A percentile compares a stretch with the other conserved stretches of the same genome.
phyloP scores from a whole-genome alignment of 2,113 vertebrate species.

The Daboia siamensis region DNA sequence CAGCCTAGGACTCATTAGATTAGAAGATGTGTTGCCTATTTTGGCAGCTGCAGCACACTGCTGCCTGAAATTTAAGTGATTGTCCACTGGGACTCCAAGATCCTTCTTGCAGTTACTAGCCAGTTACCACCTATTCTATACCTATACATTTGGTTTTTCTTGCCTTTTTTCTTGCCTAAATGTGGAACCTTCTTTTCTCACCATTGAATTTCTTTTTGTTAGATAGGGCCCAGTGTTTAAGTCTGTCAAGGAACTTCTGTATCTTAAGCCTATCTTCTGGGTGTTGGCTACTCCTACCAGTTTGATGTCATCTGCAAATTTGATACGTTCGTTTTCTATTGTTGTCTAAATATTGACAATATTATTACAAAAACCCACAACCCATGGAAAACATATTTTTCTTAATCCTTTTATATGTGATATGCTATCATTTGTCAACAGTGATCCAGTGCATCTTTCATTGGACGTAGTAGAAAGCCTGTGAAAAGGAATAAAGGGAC shows the following conservation, averaged over 20 bases:
- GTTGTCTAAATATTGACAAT: neutral
- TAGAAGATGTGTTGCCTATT: neutral
- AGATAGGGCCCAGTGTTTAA: neutral
- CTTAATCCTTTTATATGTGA: neutral
- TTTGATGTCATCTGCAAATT: neutral
- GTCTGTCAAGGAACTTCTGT: neutral
- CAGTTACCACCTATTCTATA: neutral
- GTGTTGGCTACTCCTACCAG: neutral
- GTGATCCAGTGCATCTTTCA: neutral
- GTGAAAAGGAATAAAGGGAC: neutral
- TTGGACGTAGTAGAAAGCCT: neutral
- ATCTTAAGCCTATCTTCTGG: neutral
- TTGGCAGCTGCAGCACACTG: neutral
- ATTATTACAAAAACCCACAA: neutral
- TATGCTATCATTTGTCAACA: neutral
- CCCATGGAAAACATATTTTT: neutral
- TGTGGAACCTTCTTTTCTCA: neutral
- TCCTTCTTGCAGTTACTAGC: neutral
- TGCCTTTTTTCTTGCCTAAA: neutral
- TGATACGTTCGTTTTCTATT: neutral
- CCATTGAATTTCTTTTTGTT: neutral
- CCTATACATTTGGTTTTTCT: neutral
- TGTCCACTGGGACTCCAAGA: neutral
- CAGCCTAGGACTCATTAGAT: neutral
- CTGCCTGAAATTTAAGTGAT: neutral